Base-by-base conservation (phyloP, 2,113 vertebrate species). In the Columba janthina region DNA sequence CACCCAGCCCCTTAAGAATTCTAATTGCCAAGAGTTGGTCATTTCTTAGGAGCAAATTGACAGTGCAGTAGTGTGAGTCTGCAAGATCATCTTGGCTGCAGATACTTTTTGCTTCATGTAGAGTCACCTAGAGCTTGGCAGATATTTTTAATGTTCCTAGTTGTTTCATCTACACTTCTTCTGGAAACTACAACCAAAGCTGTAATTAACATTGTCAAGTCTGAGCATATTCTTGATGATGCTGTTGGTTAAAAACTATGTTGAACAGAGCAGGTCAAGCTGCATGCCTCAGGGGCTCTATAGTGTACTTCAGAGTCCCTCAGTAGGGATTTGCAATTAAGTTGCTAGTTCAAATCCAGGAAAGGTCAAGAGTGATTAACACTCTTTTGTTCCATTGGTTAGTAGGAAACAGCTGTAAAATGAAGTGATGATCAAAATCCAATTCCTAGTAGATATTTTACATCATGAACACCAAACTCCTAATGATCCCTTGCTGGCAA, bases 311-410 rank as follows among this genome's bases (percentile, higher is more conserved):
- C 4, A 10, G 85, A 88, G 90, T 81, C 60, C 64, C 86, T 78
- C 3, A 22, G 34, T 31, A 74, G 56, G 69, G 60, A 93, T 86
- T 88, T 96, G 72, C 56, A 93, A 92, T 94, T 86, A 94, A 93
- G 44, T 89, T 84, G 71, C 69, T 66, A 86, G 64, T 83, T 81
- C 11, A 70, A 88, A 89, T 64, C 42, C 83, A 80, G 76, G 22
- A 94, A 92, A 96, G 92, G 90, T 95, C 92, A 94, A 88, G 83
- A 93, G 86, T 92, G 85, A 92, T 94, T 96, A 95, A 86, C 64
- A 73, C 16, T 60, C 54, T 88, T 57, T 73, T 71, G 42, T 95
- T 93, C 72, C 83, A 80, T 60, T 90, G 76, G 90, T 92, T 90
- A 93, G 72, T 26, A 26, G 34, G 72, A 96, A 86, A 81, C 88